Evolutionary conservation across 2,888 invertebrate genomes (phyloP).

Genomic region (Theretra japonica): DNA sequence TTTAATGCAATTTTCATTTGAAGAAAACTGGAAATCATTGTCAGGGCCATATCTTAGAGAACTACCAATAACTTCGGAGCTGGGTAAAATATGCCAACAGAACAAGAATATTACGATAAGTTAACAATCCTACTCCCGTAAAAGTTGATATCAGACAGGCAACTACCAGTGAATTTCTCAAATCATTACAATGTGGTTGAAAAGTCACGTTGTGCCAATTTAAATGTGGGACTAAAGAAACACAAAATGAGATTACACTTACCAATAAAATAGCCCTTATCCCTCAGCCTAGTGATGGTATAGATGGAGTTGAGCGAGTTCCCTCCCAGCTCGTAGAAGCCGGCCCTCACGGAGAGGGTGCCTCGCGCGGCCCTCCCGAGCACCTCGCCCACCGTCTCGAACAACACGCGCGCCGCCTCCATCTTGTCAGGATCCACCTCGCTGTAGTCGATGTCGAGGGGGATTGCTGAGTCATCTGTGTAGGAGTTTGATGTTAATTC

Average conservation of each 20-base stretch:
- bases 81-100: too few species aligned
- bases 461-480: constrained; percentile 81
- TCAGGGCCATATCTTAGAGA: too few species aligned
- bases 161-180: too few species aligned
- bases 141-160: too few species aligned
- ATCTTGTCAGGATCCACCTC: constrained; percentile 85
- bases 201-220: too few species aligned
- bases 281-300: constrained; percentile 90
- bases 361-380: constrained; percentile 87
- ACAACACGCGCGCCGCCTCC: constrained; percentile 87
- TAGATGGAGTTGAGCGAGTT: constrained; percentile 94
- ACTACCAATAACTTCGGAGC: too few species aligned
- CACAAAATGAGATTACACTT: not conserved
- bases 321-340: constrained; percentile 94
- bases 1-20: too few species aligned
- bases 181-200: too few species aligned
- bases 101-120: too few species aligned
- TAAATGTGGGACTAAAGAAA: not conserved
- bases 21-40: too few species aligned
- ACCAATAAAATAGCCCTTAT: constrained; percentile 91
- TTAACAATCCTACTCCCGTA: too few species aligned
- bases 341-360: constrained; percentile 86
- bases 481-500: too few species aligned
- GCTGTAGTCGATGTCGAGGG: constrained; percentile 87
- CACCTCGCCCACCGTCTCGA: constrained; percentile 90